Conservation (phyloP, 2,888 invertebrate species). For the Antheraea yamamai region DNA sequence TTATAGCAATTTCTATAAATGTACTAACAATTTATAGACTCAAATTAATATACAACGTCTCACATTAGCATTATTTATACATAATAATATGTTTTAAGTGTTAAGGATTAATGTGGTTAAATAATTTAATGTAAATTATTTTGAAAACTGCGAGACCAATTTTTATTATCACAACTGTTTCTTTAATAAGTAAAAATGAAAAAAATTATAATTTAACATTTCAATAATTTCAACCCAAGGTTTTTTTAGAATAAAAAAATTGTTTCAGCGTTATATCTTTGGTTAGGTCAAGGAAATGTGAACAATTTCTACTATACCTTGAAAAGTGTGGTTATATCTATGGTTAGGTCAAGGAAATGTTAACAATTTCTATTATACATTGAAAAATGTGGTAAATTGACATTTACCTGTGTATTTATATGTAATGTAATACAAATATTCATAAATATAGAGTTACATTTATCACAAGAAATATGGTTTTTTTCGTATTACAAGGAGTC, state of each 20-base stretch:
- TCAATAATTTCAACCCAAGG: not conserved
- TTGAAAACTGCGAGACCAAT: not conserved
- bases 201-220: too few species aligned
- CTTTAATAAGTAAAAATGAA: too few species aligned
- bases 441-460: not conserved
- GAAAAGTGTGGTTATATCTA: not conserved
- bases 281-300: not conserved
- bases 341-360: not conserved
- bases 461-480: not conserved
- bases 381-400: not conserved
- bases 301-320: not conserved
- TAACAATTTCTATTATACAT: not conserved
- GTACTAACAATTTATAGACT: not conserved
- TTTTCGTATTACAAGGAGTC: not conserved
- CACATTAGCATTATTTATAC: not conserved
- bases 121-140: not conserved
- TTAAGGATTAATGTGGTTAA: not conserved
- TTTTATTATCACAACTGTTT: too few species aligned
- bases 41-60: not conserved
- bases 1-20: not conserved
- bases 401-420: not conserved
- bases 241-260: not conserved
- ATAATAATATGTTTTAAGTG: not conserved
- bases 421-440: not conserved
- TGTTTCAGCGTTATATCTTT: not conserved